These are phyloP conservation scores for Tortricodes alternella DNA, from an alignment of 2,888 invertebrate genomes.

Conservation along the genomic window DNA sequence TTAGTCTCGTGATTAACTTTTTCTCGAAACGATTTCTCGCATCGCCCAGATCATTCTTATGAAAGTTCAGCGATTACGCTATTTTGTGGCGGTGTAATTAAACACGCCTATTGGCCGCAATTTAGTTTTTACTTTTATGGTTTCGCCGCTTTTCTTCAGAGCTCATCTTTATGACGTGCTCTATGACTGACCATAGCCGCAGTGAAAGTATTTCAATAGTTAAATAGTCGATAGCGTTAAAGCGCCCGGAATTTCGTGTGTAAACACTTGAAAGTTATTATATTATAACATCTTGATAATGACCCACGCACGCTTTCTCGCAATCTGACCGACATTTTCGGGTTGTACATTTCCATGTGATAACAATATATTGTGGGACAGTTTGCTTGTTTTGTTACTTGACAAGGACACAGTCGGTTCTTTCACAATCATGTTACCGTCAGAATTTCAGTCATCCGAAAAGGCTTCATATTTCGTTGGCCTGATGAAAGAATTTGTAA, in stretches of 20 bases:
- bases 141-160: conserved; percentile 1
- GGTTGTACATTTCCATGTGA: neutral
- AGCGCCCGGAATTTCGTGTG: neutral
- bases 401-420: neutral
- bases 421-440: no score
- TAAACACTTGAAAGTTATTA: neutral
- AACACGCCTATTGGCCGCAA: conserved; percentile 9
- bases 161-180: conserved; percentile 21
- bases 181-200: neutral
- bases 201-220: conserved; percentile 12
- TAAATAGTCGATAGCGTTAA: conserved; percentile 1
- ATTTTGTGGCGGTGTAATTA: conserved; percentile 18
- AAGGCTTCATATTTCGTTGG: no score
- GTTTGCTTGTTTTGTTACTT: neutral
- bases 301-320: conserved; percentile 9
- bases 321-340: conserved; percentile 2
- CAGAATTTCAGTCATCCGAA: no score
- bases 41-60: neutral
- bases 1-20: neutral
- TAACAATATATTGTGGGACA: conserved; percentile 8
- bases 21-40: neutral
- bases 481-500: no score
- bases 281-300: conserved; percentile 2
- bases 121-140: conserved; percentile 28
- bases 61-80: conserved; percentile 6